Evolutionary conservation across 2,113 vertebrate genomes (phyloP).

Genomic region (Pyxicephalus adspersus): DNA sequence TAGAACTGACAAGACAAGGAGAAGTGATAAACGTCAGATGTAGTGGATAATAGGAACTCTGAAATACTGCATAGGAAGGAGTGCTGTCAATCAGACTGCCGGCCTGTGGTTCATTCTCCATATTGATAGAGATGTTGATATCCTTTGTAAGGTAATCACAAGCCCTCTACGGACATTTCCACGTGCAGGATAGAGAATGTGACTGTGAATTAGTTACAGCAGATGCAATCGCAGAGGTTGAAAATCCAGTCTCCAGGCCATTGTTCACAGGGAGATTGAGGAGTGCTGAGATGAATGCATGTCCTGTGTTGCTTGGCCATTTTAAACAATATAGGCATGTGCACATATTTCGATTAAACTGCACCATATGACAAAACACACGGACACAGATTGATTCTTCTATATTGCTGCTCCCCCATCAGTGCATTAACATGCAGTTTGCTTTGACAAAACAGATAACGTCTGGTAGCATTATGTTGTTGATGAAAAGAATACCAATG

Average conservation of each 20-base stretch:
- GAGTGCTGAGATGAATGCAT: not conserved
- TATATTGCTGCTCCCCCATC: slow-evolving; percentile 12
- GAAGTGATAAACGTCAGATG: slow-evolving; percentile 40
- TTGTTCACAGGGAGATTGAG: not conserved
- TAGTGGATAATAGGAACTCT: slow-evolving; percentile 35
- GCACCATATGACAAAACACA: slow-evolving; percentile 32
- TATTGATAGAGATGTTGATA: slow-evolving; percentile 46
- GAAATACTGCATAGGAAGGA: slow-evolving; percentile 18
- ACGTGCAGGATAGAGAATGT: not conserved
- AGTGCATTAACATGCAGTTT: slow-evolving; percentile 51
- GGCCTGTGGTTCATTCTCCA: slow-evolving; percentile 29
- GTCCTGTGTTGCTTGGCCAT: slow-evolving; percentile 14
- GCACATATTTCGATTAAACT: slow-evolving; percentile 34
- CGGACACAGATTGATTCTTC: slow-evolving; percentile 31
- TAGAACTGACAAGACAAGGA: slow-evolving; percentile 18
- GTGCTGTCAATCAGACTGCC: slow-evolving; percentile 9
- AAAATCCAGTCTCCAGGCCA: slow-evolving; percentile 1
- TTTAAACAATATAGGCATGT: slow-evolving; percentile 31
- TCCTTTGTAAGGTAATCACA: slow-evolving; percentile 3
- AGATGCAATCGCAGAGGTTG: not conserved
- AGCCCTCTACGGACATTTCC: slow-evolving; percentile 1
- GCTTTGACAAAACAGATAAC: slow-evolving; percentile 47
- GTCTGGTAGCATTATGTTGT: slow-evolving; percentile 42
- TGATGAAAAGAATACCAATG: slow-evolving; percentile 50
- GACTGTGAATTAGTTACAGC: slow-evolving; percentile 40